Evolutionary conservation across 2,113 vertebrate genomes (phyloP), one percentile per base, ranked within the genome.

Genomic region (Dendrocopos noguchii): DNA sequence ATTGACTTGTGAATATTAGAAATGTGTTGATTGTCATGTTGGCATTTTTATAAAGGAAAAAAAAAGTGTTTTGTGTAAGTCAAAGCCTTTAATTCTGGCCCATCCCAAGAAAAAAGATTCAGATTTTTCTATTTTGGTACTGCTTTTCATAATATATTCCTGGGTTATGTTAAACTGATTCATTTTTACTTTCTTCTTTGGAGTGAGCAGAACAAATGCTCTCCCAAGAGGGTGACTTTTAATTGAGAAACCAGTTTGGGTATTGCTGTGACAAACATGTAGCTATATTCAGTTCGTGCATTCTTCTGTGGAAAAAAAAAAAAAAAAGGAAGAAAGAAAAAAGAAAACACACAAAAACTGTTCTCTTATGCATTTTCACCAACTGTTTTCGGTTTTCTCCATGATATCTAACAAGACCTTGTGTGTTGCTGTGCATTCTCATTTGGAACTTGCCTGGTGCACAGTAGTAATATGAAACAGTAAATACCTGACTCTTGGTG

Each of bases 171-270:
- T 93, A 63, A 88, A 77, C 61, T 80, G 31, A 61, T 84, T 84
- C 12, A 31, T 74, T 88, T 79, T 87, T 78, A 57, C 24, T 78
- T 73, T 64, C 71, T 74, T 73, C 82, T 74, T 79, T 77, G 64
- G 72, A 86, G 53, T 76, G 61, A 93, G 71, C 63, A 88, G 53
- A 91, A 64, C 81, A 68, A 95, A 68, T 73, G 55, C 17, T 76
- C 59, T 92, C 74, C 55, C 74, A 81, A 68, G 80, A 92, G 91
- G 53, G 1, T 72, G 66, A 53, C 70, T 96, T 93, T 84, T 95
- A 95, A 93, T 95, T 94, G 92, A 95, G 57, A 84, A 91, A 89
- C 87, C 78, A 65, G 87, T 94, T 92, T 92, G 87, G 81, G 20
- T 89, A 57, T 78, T 93, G 66, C 86, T 87, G 80, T 93, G 89